Base-by-base conservation (phyloP, 2,113 vertebrate species). In the Eublepharis macularius region DNA sequence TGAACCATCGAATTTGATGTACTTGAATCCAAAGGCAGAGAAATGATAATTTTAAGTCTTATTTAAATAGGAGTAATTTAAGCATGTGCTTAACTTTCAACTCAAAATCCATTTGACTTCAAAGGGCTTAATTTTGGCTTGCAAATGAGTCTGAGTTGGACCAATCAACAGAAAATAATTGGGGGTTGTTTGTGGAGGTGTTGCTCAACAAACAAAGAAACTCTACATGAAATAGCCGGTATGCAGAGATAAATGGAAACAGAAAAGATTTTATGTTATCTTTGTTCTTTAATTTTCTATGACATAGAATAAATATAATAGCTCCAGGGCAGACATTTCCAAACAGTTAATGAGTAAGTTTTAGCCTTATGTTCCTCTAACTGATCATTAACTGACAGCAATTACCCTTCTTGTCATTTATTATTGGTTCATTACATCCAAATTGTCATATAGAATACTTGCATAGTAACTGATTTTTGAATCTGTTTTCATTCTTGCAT, bases 311-410 rank as follows among this genome's bases (percentile, higher is more conserved):
- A 80, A 47, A 85, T 73, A 79, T 77, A 87, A 32, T 80, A 65
- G 84, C 12, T 26, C 32, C 76, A 68, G 8, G 51, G 57, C 34
- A 32, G 2, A 13, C 85, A 86, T 88, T 92, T 89, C 32, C 82
- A 89, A 90, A 47, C 7, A 13, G 21, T 77, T 90, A 88, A 92
- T 84, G 21, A 86, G 6, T 83, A 47, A 43, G 74, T 86, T 2
- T 87, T 79, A 70, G 57, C 34, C 43, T 91, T 90, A 83, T n/a
- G 4, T 74, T 82, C 7, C 4, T 34, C 1, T 86, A n/a, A 83
- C 82, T 65, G 84, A 41, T 75, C 39, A 57, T 89, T 74, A 90
- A 73, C 69, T 87, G 41, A 9, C 51, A 69, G 10, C 68, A 76
- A 90, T 86, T 86, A 73, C 17, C 0, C 1, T 51, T 12, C 41